These are phyloP conservation scores for Zaprionus kolodkinae DNA, from an alignment of 1,140 invertebrate genomes.

Conservation along the genomic window DNA sequence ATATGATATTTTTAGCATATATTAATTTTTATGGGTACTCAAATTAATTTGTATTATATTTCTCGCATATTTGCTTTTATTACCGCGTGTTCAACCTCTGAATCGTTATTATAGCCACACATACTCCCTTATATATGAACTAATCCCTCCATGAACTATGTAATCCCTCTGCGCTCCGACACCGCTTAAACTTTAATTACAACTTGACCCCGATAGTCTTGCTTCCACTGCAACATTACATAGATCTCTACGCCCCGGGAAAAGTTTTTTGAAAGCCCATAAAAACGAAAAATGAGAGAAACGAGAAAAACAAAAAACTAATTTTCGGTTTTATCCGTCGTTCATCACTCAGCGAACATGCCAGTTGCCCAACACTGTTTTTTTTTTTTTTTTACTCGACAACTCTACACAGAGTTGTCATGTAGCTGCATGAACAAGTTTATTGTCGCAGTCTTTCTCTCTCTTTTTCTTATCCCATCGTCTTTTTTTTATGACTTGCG, in stretches of 20 bases:
- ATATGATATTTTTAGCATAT: no score
- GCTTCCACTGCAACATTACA: slow-evolving; percentile 18
- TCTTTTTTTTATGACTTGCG: slow-evolving; percentile 53
- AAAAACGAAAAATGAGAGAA: slow-evolving; percentile 17
- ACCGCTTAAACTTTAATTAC: slow-evolving; percentile 21
- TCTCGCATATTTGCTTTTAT: not conserved
- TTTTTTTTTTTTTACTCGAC: not conserved
- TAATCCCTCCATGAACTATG: not conserved
- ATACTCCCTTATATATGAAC: not conserved
- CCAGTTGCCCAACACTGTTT: not conserved
- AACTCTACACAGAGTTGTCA: slow-evolving; percentile 18
- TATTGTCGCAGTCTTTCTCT: slow-evolving; percentile 56
- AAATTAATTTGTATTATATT: not conserved
- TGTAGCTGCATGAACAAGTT: slow-evolving; percentile 46
- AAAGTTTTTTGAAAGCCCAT: slow-evolving; percentile 31
- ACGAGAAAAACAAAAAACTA: slow-evolving; percentile 19
- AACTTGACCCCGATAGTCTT: slow-evolving; percentile 28
- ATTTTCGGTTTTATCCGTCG: slow-evolving; percentile 20
- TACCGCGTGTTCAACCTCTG: not conserved
- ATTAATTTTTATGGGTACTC: no score
- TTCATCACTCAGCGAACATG: slow-evolving; percentile 14
- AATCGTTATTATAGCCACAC: no score
- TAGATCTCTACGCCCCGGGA: slow-evolving; percentile 1
- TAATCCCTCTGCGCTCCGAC: not conserved
- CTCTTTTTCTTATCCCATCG: not conserved